Evolutionary conservation across 1,140 invertebrate species (phyloP).

Genomic region (Drosophila athabasca): DNA sequence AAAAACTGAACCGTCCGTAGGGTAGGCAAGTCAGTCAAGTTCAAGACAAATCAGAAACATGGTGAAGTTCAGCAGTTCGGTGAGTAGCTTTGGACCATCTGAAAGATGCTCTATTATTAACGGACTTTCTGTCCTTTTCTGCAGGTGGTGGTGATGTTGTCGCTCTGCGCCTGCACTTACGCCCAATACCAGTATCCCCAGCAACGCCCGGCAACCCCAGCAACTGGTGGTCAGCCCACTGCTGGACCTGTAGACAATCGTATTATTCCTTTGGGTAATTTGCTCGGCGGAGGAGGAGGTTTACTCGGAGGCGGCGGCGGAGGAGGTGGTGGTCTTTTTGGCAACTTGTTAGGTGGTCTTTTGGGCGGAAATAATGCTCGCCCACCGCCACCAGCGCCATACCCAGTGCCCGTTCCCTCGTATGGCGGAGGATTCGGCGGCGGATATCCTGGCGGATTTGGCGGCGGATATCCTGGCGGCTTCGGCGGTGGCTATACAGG

Average conservation of each 20-base stretch:
- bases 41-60: slow-evolving; percentile 50
- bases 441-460: slow-evolving; percentile 5
- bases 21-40: slow-evolving; percentile 55
- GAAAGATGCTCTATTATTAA: neutral
- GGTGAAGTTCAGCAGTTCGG: slow-evolving; percentile 51
- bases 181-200: slow-evolving; percentile 69
- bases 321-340: slow-evolving; percentile 19
- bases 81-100: slow-evolving; percentile 32
- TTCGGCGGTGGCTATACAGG: slow-evolving; percentile 40
- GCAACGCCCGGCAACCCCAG: slow-evolving; percentile 19
- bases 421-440: slow-evolving; percentile 17
- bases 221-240: slow-evolving; percentile 5
- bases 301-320: slow-evolving; percentile 52
- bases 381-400: slow-evolving; percentile 15
- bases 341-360: slow-evolving; percentile 49
- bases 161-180: slow-evolving; percentile 39
- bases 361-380: slow-evolving; percentile 51
- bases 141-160: slow-evolving; percentile 49
- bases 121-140: neutral
- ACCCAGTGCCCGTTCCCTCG: no score
- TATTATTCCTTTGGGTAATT: slow-evolving; percentile 35
- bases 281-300: slow-evolving; percentile 53
- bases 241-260: slow-evolving; percentile 62
- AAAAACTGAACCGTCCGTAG: slow-evolving; percentile 46
- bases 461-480: slow-evolving; percentile 23